A percentile compares a stretch with the other conserved stretches of the same genome.
Conservation (phyloP, 2,888 invertebrate species). For the Cantharis rustica region DNA sequence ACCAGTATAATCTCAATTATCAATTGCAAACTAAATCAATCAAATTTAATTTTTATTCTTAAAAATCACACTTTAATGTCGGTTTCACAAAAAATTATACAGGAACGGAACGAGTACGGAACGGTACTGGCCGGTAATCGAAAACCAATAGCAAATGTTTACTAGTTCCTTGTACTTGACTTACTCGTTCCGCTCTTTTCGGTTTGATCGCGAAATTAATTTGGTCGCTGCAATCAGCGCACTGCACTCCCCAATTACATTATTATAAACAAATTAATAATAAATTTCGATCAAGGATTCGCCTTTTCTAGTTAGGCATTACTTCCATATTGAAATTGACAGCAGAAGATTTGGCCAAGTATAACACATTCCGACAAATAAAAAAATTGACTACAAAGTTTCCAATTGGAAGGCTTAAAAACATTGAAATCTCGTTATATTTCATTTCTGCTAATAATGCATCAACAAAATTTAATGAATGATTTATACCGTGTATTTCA, state of each 20-base stretch:
- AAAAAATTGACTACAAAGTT: neutral
- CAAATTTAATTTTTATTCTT: neutral
- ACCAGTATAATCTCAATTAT: neutral
- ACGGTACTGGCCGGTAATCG: neutral
- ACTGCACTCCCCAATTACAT: too few species aligned
- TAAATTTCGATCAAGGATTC: too few species aligned
- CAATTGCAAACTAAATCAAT: neutral
- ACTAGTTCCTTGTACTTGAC: too few species aligned
- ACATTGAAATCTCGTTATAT: neutral
- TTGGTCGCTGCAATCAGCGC: too few species aligned
- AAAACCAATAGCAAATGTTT: neutral
- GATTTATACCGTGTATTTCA: too few species aligned
- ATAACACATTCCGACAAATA: neutral
- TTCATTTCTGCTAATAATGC: neutral
- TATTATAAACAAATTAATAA: too few species aligned
- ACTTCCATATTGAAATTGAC: neutral
- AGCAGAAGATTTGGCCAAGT: neutral
- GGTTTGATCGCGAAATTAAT: too few species aligned
- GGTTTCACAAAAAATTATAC: neutral
- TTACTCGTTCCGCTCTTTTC: too few species aligned
- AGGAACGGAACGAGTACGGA: neutral
- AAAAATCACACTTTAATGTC: too few species aligned
- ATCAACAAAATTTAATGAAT: too few species aligned
- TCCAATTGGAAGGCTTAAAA: neutral
- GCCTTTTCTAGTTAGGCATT: too few species aligned